These are phyloP conservation scores for Agapornis roseicollis DNA, from an alignment of 2,113 vertebrate genomes.

Conservation along the genomic window DNA sequence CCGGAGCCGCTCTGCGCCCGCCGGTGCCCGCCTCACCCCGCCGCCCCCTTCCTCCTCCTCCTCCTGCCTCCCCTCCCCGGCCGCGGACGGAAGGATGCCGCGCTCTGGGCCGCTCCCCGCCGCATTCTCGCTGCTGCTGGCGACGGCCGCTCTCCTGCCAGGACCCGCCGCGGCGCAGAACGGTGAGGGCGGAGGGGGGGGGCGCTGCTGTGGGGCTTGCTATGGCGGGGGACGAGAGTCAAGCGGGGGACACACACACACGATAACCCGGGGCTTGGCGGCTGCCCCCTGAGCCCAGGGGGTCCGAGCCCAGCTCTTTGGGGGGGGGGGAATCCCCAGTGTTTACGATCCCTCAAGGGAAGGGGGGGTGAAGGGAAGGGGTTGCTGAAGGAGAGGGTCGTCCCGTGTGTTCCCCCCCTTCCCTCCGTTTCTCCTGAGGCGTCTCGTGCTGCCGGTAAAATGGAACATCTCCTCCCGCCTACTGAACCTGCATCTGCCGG, in stretches of 20 bases:
- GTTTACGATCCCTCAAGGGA: background rate
- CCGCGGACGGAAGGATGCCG: constrained; percentile 59
- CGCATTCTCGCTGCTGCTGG: constrained; percentile 63
- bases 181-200: constrained; percentile 39
- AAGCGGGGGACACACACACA: too few species aligned
- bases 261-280: background rate
- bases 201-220: background rate
- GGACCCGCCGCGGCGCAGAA: constrained; percentile 70
- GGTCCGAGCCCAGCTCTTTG: background rate
- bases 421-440: background rate
- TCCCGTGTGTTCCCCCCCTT: too few species aligned
- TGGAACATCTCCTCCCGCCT: constrained; percentile 45
- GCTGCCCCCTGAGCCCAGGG: background rate
- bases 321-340: too few species aligned
- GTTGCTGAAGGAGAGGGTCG: background rate
- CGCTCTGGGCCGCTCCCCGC: constrained; percentile 61
- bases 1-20: background rate
- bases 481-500: constrained; percentile 54
- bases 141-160: constrained; percentile 62
- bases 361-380: background rate
- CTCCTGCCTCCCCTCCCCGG: background rate
- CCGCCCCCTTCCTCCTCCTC: background rate
- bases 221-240: background rate
- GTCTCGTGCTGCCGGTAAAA: background rate
- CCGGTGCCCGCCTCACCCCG: constrained; percentile 43